Conservation (phyloP, 2,113 vertebrate species). For the Ictalurus furcatus region DNA sequence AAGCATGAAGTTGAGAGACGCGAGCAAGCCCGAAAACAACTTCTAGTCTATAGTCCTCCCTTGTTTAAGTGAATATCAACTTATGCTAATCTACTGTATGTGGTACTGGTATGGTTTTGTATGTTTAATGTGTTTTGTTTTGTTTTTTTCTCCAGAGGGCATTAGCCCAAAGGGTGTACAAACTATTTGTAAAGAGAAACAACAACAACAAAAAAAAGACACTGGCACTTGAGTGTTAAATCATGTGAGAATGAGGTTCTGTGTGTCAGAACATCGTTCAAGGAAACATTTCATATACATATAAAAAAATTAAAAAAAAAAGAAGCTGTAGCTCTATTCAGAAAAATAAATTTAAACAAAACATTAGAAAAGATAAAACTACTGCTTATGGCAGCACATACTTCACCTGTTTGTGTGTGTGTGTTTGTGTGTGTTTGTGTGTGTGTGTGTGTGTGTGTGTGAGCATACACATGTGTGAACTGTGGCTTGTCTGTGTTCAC, state of each 20-base stretch:
- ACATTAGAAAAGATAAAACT: conserved; percentile 27
- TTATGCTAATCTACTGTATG: conserved; percentile 59
- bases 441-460: neutral
- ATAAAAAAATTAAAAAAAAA: neutral
- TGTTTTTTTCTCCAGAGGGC: conserved; percentile 40
- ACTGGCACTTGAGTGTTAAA: conserved; percentile 51
- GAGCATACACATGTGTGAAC: conserved; percentile 1
- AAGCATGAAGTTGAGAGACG: conserved; percentile 51
- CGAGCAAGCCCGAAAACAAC: conserved; percentile 37
- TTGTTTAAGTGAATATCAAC: conserved; percentile 60
- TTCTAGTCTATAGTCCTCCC: conserved; percentile 54
- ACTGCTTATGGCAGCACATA: conserved; percentile 35
- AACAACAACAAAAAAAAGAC: conserved; percentile 17
- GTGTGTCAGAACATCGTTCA: conserved; percentile 21
- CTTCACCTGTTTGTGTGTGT: conserved; percentile 13
- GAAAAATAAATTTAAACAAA: conserved; percentile 22
- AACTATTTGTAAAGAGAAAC: conserved; percentile 50
- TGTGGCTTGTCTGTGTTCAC: conserved; percentile 49
- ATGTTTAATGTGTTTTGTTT: conserved; percentile 53
- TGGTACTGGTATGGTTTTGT: conserved; percentile 61
- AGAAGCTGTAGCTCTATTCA: conserved; percentile 37
- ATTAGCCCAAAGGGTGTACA: conserved; percentile 47
- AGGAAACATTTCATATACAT: conserved; percentile 33
- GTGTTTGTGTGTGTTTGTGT: neutral
- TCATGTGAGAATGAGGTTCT: conserved; percentile 37